phyloP scores from a whole-genome alignment of 2,113 vertebrate species.

The Salvelinus namaycush region DNA sequence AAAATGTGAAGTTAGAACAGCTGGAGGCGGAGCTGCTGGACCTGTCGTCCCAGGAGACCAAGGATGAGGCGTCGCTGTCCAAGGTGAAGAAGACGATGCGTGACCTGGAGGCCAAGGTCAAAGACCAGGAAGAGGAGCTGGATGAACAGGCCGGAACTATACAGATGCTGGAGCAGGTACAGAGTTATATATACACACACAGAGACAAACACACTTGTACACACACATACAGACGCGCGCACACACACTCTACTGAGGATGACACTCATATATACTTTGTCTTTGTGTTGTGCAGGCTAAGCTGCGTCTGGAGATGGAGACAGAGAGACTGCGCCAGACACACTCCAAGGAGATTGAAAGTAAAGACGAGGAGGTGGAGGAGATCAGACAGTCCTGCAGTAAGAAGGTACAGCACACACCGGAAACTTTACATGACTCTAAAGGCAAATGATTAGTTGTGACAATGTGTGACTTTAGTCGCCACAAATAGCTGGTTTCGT shows the following conservation, averaged over 20 bases:
- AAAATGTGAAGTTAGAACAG: slow-evolving; percentile 85
- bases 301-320: slow-evolving; percentile 96
- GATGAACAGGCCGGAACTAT: slow-evolving; percentile 96
- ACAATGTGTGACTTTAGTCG: not conserved
- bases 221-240: not conserved
- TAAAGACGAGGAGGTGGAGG: slow-evolving; percentile 95
- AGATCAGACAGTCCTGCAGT: slow-evolving; percentile 92
- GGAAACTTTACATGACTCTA: not conserved
- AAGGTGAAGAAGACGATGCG: slow-evolving; percentile 94
- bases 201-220: not conserved
- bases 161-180: slow-evolving; percentile 97
- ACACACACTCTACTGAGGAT: too few relatives aligned
- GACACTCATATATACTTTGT: not conserved
- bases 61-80: slow-evolving; percentile 91
- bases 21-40: slow-evolving; percentile 93
- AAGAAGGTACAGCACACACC: slow-evolving; percentile 80
- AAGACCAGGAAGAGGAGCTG: slow-evolving; percentile 97
- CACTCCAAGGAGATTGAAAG: slow-evolving; percentile 92
- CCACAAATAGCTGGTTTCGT: not conserved
- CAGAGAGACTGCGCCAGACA: slow-evolving; percentile 90
- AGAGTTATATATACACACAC: not conserved
- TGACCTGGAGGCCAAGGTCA: slow-evolving; percentile 92
- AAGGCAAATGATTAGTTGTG: not conserved
- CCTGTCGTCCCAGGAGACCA: slow-evolving; percentile 93
- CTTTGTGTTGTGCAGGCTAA: slow-evolving; percentile 79